Evolutionary conservation across 2,113 vertebrate species (phyloP).

Genomic region (Gnathonemus echidnorhynchus): DNA sequence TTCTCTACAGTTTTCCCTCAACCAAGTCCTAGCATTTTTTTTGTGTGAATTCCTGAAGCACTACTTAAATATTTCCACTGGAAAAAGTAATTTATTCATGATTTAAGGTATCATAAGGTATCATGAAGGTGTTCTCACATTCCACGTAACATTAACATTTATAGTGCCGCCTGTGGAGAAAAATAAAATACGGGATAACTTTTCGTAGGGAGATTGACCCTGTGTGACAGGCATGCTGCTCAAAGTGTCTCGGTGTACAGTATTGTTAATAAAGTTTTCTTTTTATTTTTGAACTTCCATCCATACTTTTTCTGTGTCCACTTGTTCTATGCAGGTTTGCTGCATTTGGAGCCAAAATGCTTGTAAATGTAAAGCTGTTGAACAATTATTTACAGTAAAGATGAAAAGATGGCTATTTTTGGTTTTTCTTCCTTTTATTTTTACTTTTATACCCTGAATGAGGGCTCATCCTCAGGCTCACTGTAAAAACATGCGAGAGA

Average conservation of each 20-base stretch:
- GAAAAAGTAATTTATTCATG: constrained; percentile 27
- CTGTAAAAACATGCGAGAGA: not conserved
- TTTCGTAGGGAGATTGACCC: constrained; percentile 42
- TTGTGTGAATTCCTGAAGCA: constrained; percentile 32
- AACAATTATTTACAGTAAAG: constrained; percentile 12
- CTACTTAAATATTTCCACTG: constrained; percentile 28
- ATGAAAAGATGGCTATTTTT: constrained; percentile 9
- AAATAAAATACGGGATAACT: constrained; percentile 36
- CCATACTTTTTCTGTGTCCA: not conserved
- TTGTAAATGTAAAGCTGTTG: constrained; percentile 34
- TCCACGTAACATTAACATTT: constrained; percentile 38
- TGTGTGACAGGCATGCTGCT: constrained; percentile 43
- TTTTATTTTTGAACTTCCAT: constrained; percentile 39
- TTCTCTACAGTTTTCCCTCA: not conserved
- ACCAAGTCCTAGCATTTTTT: not conserved
- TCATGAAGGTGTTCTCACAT: constrained; percentile 34
- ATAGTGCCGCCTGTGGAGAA: constrained; percentile 28
- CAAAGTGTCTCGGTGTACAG: constrained; percentile 43
- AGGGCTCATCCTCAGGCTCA: not conserved
- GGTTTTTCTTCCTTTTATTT: not conserved
- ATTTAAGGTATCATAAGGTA: constrained; percentile 5
- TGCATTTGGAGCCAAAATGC: constrained; percentile 31
- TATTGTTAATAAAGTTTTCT: constrained; percentile 25
- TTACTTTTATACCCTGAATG: not conserved
- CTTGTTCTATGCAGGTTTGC: not conserved